Evolutionary conservation across 2,113 vertebrate species (phyloP).

Genomic region (Coreoperca whiteheadi): DNA sequence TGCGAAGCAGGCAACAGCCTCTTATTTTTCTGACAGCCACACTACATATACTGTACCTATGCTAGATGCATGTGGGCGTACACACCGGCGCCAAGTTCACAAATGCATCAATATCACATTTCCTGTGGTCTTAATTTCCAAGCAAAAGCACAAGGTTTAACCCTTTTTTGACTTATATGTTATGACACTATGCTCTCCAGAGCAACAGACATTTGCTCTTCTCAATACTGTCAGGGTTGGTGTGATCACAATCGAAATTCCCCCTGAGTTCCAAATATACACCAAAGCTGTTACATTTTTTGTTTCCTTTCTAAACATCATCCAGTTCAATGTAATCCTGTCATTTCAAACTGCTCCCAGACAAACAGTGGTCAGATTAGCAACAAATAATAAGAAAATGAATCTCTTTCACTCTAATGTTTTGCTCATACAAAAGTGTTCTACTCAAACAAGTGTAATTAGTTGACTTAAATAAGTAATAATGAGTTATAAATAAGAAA

Average conservation of each 20-base stretch:
- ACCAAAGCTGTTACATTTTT: not conserved
- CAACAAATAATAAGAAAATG: not conserved
- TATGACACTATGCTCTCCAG: conserved; percentile 18
- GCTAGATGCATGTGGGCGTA: conserved; percentile 81
- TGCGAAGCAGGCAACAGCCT: conserved; percentile 42
- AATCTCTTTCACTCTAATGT: not conserved
- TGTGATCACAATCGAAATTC: not conserved
- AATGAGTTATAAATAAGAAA: not conserved
- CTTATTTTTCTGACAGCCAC: conserved; percentile 63
- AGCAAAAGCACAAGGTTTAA: conserved; percentile 57
- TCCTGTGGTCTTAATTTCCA: conserved; percentile 85
- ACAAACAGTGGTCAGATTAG: not conserved
- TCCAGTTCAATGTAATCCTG: not conserved
- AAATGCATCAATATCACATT: conserved; percentile 85
- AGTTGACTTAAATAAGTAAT: not conserved
- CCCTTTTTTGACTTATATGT: conserved; percentile 24
- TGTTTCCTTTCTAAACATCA: not conserved
- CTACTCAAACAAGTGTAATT: not conserved
- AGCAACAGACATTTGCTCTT: not conserved
- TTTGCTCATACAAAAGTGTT: not conserved
- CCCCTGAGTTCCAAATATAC: not conserved
- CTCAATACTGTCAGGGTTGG: not conserved
- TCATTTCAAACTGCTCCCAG: not conserved
- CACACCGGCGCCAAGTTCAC: conserved; percentile 69
- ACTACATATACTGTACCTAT: conserved; percentile 51